Evolutionary conservation across 2,113 vertebrate genomes (phyloP).

Genomic region (Meriones unguiculatus): DNA sequence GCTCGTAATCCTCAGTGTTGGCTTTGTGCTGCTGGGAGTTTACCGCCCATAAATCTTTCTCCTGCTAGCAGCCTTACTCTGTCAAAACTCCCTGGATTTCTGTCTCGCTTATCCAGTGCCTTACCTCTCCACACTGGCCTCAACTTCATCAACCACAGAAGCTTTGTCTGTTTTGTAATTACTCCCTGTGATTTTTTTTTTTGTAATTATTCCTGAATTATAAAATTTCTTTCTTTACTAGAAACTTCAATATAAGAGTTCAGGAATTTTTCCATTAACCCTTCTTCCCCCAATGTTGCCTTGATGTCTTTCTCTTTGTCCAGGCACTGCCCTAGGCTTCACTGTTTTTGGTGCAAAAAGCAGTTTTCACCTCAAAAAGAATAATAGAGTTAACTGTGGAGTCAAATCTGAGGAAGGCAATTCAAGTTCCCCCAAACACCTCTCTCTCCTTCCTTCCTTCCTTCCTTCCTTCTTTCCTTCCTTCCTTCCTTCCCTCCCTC

Average conservation of each 20-base stretch:
- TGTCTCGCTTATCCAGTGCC: no score
- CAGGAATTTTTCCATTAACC: neutral
- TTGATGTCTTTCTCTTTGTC: neutral
- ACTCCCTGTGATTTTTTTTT: no score
- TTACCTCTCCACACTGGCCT: neutral
- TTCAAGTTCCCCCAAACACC: neutral
- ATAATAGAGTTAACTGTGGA: neutral
- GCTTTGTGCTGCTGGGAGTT: neutral
- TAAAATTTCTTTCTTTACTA: neutral
- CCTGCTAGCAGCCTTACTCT: neutral
- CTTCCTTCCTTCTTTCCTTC: rapidly evolving
- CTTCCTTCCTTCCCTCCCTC: neutral
- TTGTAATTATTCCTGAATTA: neutral
- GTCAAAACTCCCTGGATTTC: neutral
- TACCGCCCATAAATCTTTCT: neutral
- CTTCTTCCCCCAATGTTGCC: neutral
- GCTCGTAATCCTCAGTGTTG: neutral
- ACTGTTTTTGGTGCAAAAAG: neutral
- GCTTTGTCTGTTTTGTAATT: neutral
- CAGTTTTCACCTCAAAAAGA: neutral
- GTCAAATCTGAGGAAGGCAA: neutral
- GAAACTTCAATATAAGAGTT: neutral
- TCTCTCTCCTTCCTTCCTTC: neutral
- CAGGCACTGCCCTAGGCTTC: neutral
- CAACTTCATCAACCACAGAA: neutral